Evolutionary conservation across 2,888 invertebrate genomes (phyloP), one percentile per base, ranked within the genome.

Genomic region (Protodeltote pygarga): DNA sequence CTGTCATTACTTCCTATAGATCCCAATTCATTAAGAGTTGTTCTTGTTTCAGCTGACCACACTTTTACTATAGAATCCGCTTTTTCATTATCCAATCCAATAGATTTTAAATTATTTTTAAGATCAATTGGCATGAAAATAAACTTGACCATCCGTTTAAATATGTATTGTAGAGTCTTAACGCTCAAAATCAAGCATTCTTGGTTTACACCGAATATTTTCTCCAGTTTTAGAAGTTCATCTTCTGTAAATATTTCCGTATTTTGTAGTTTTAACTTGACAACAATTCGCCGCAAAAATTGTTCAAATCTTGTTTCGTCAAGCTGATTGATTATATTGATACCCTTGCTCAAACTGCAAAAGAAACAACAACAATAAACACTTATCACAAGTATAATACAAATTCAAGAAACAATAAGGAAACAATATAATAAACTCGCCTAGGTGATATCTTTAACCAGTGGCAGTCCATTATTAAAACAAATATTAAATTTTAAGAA

Each of bases 71-170:
- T 75, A 5, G 72, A 59, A 44, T 88, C 86, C 13, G 83, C 73
- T 68, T 90, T 92, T 23, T 82, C 80, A 71, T 77, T 74, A 50
- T 51, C 76, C 6, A 91, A 64, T 20, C 90, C 91, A 32, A 87
- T 54, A 16, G 49, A 48, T 44, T 71, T 75, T 4, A 92, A 71
- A 71, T 90, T 87, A 53, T 53, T 76, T 68, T 85, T 89, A 17
- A 92, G 74, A 68, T 86, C 67, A n/a, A 59, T 40, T 9, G 92
- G 91, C 88, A 89, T 89, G 54, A 90, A 87, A 38, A 92, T 85
- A 57, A 73, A 91, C 59, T 88, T 92, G 1, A 86, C 48, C 54
- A 87, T 72, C 62, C 80, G 83, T 69, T 85, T 90, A 25, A 83
- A 83, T 40, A 91, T 58, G 63, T 86, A 90, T 15, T 85, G 67